phyloP scores from a whole-genome alignment of 2,113 vertebrate genomes.

The Gadus chalcogrammus region DNA sequence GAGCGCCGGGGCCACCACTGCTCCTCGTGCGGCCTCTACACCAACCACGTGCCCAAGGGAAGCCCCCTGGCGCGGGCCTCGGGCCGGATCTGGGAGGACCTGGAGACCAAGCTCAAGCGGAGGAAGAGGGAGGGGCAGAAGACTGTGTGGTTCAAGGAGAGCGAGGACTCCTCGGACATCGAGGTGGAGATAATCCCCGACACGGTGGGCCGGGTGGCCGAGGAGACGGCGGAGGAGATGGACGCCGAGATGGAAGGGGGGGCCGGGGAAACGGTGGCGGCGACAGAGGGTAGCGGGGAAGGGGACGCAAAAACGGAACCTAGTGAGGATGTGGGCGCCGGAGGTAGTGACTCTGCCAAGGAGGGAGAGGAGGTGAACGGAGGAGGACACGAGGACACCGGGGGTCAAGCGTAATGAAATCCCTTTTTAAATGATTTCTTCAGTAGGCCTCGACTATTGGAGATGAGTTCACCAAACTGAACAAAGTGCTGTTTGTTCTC shows the following conservation, averaged over 20 bases:
- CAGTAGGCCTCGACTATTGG: not conserved
- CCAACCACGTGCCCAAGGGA: conserved; percentile 57
- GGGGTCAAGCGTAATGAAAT: conserved; percentile 34
- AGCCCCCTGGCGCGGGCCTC: conserved; percentile 50
- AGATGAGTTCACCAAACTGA: conserved; percentile 14
- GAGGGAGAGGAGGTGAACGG: conserved; percentile 31
- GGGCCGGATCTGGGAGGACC: conserved; percentile 37
- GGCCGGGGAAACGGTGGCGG: conserved; percentile 53
- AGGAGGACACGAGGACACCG: conserved; percentile 19
- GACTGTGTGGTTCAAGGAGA: conserved; percentile 81
- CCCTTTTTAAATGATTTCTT: not conserved
- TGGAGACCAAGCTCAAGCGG: conserved; percentile 62
- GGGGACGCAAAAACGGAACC: conserved; percentile 15
- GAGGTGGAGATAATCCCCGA: conserved; percentile 79
- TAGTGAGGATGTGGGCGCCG: conserved; percentile 15
- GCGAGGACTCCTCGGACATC: conserved; percentile 74
- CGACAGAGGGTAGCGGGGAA: conserved; percentile 5
- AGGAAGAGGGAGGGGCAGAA: conserved; percentile 74
- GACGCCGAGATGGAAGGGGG: conserved; percentile 49
- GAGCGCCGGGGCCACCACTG: conserved; percentile 63
- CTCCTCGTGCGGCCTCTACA: conserved; percentile 58
- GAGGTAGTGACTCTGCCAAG: not conserved
- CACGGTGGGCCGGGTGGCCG: conserved; percentile 62
- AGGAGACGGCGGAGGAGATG: conserved; percentile 58
- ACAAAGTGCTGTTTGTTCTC: conserved; percentile 28